Evolutionary conservation across 2,797 vertebrate species (phyloP), one percentile per base, ranked within the genome.

Genomic region (Oophaga sylvatica): DNA sequence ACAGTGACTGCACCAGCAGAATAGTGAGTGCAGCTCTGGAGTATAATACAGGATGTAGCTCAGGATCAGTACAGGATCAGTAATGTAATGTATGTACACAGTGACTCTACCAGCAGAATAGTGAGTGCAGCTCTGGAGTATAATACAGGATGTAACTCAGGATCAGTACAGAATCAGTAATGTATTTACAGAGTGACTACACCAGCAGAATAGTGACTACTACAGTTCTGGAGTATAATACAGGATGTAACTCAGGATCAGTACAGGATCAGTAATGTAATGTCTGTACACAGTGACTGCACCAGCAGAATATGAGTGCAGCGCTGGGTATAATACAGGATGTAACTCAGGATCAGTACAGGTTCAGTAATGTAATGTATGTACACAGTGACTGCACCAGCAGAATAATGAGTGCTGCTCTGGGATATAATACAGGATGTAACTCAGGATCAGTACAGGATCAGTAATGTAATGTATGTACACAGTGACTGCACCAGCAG

Each of bases 261-360:
- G 48, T 53, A 68, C 48, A 53, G 48, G 48, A 53, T 53, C 48
- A 53, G 48, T 53, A 68, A 68, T 29, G 26, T 68, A n/a, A 79
- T 22, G 45, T 79, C 29, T 79, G 48, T 79, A 26, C 48, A 53
- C 26, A 79, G n/a, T 56, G n/a, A 57, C 76, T 29, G 11, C 26
- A 57, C n/a, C 65, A 31, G 65, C 65, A 68, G 26, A 68, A 68
- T 68, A 68, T 68, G 65, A 68, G 65, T 15, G 26, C 65, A 68
- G 65, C 65, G 15, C 65, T 68, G 65, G 29, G 65, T 68, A 29
- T 68, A 68, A 68, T 68, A 68, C 65, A 68, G 65, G 65, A 68
- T 29, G 65, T 29, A 68, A 26, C 7, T 53, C 48, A 53, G 48
- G 48, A 53, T 63, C 1, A 63, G 20, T 67, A 67, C 48, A 53